Evolutionary conservation across 2,797 vertebrate species (phyloP), one percentile per base, ranked within the genome.

Genomic region (Oryzias dopingdopingensis): DNA sequence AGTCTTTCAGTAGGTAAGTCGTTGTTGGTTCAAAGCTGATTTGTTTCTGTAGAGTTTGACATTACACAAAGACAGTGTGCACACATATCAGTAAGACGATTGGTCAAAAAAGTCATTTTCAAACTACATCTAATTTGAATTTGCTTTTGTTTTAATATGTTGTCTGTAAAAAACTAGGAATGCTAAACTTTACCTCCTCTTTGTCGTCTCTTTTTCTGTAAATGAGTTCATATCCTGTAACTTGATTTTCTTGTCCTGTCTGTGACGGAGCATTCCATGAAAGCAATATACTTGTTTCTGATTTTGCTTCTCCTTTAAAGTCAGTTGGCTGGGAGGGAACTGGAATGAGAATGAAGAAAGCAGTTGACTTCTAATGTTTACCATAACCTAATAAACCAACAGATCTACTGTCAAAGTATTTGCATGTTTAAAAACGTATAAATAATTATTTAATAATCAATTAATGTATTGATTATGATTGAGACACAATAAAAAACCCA

Each of bases 231-330:
- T 99, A 99, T 87, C 90, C 95, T 44, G 92, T 94, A 66, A 99
- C 97, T 55, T 95, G 95, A 75, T 97, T 97, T 76, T 97, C 96
- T 64, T 95, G 91, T 42, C 92, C 92, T 0, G 86, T 90, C 86
- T 93, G 92, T 1, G 88, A 90, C 14, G 96, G 97, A 41, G 95
- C 92, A 1, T 93, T 92, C 97, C 97, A 99, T 14, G 97, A 98
- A 37, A 99, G 92, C 61, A 99, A 84, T 79, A 99, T 95, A 55
- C 96, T 99, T 0, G 97, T 99, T 92, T 99, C 97, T 23, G 97
- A 99, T 80, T 99, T 96, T 56, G 97, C 95, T 87, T 99, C 97
- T 50, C 94, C 96, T 92, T 93, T 98, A 85, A 99, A 98, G 83
- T 97, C 96, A 3, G 96, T 54, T 0, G 97, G 95, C 59, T 99